Conservation (phyloP, 2,113 vertebrate genomes). For the Aldabrachelys gigantea region DNA sequence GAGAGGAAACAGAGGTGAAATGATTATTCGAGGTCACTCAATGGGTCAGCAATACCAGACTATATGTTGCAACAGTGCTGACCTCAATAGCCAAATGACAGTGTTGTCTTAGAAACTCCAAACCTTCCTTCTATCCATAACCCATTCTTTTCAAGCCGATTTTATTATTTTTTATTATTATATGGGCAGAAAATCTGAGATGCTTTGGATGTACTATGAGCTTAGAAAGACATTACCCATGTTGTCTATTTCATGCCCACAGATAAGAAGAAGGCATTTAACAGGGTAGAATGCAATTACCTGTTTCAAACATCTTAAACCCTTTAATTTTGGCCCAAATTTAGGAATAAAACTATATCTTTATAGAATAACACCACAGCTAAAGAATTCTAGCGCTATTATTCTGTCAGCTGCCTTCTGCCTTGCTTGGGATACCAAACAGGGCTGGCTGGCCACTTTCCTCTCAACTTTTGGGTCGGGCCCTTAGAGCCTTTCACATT, state of each 20-base stretch:
- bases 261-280: conserved; percentile 4
- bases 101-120: conserved; percentile 32
- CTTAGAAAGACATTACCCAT: conserved; percentile 21
- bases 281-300: conserved; percentile 13
- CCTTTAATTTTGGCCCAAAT: background rate
- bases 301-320: conserved; percentile 14
- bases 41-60: conserved; percentile 38
- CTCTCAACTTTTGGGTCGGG: conserved; percentile 37
- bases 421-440: background rate
- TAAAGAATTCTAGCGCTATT: background rate
- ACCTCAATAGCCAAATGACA: conserved; percentile 33
- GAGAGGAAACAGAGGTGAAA: conserved; percentile 26
- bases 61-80: background rate
- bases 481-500: conserved; percentile 17
- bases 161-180: conserved; percentile 45
- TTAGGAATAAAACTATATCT: conserved; percentile 43
- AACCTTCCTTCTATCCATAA: conserved; percentile 10
- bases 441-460: conserved; percentile 27
- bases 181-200: conserved; percentile 28
- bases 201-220: conserved; percentile 25
- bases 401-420: conserved; percentile 34
- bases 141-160: conserved; percentile 7
- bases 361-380: conserved; percentile 10
- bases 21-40: conserved; percentile 40
- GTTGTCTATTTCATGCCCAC: background rate